Percentiles rank a stretch among this genome's conserved stretches.
Evolutionary conservation across 1,140 invertebrate species (phyloP).

Genomic region (Hormaphis cornu): DNA sequence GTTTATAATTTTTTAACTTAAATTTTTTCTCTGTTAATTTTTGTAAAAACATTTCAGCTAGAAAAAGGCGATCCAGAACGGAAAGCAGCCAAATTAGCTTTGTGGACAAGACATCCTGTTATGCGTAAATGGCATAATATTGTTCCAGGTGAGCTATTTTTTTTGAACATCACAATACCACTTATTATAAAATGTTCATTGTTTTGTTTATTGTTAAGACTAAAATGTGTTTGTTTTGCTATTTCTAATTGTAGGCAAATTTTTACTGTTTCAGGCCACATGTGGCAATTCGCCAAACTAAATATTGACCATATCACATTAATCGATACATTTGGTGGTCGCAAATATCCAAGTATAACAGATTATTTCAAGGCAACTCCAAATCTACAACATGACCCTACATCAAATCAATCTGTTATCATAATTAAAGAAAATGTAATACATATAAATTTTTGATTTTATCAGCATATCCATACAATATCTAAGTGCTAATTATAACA

Average conservation of each 20-base stretch:
- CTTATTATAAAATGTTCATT: background rate
- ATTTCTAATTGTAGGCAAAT: background rate
- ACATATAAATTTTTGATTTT: too few species aligned
- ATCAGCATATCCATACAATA: too few species aligned
- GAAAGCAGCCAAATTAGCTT: slow-evolving; percentile 50
- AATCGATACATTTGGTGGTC: slow-evolving; percentile 67
- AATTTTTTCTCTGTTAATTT: too few species aligned
- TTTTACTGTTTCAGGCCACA: slow-evolving; percentile 52
- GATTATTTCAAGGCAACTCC: slow-evolving; percentile 49
- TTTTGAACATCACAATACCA: background rate
- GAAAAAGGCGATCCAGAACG: slow-evolving; percentile 50
- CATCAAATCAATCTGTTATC: background rate
- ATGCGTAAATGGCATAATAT: slow-evolving; percentile 51
- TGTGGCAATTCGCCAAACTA: slow-evolving; percentile 65
- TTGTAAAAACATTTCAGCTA: slow-evolving; percentile 44
- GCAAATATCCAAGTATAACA: slow-evolving; percentile 51
- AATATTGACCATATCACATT: slow-evolving; percentile 59
- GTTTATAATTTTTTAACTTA: background rate
- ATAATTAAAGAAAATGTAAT: slow-evolving; percentile 10
- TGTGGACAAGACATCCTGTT: slow-evolving; percentile 61
- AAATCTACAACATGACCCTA: background rate
- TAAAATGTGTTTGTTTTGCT: background rate
- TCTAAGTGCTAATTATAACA: too few species aligned
- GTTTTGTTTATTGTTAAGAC: background rate
- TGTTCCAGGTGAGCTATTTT: slow-evolving; percentile 23